A percentile compares a stretch with the other conserved stretches of the same genome.
phyloP scores from a whole-genome alignment of 2,797 vertebrate genomes.

The Pachyuromys duprasi region DNA sequence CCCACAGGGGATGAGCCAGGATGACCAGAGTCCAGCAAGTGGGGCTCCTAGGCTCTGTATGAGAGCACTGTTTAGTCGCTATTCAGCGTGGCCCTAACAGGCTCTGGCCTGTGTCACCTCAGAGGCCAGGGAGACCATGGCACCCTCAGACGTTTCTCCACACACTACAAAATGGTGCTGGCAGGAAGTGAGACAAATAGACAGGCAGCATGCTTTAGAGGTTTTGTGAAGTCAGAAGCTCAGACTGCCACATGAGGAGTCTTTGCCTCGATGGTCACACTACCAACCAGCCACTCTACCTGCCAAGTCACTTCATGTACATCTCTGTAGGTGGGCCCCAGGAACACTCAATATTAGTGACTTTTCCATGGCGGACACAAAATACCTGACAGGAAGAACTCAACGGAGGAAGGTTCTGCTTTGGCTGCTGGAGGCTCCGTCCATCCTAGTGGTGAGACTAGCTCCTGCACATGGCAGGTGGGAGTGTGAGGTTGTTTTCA shows the following conservation, averaged over 20 bases:
- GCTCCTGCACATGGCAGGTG: neutral
- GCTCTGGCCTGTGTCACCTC: neutral
- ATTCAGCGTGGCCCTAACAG: neutral
- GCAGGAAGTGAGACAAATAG: neutral
- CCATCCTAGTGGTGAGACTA: neutral
- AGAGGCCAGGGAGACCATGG: neutral
- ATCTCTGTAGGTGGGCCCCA: neutral
- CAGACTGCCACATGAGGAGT: neutral
- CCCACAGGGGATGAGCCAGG: neutral
- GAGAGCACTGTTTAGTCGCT: neutral
- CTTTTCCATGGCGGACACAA: neutral
- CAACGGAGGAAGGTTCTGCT: neutral
- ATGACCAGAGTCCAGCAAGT: neutral
- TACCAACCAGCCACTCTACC: neutral
- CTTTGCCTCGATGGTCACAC: neutral
- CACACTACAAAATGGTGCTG: neutral
- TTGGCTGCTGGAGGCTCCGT: neutral
- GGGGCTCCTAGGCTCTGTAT: neutral
- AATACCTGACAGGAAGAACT: neutral
- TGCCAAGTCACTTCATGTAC: neutral
- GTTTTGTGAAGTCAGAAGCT: neutral
- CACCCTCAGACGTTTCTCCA: neutral
- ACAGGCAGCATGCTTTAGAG: neutral
- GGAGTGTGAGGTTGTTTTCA: neutral
- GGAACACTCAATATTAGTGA: neutral